Evolutionary conservation across 2,797 vertebrate genomes (phyloP).

Genomic region (Vultur gryphus): DNA sequence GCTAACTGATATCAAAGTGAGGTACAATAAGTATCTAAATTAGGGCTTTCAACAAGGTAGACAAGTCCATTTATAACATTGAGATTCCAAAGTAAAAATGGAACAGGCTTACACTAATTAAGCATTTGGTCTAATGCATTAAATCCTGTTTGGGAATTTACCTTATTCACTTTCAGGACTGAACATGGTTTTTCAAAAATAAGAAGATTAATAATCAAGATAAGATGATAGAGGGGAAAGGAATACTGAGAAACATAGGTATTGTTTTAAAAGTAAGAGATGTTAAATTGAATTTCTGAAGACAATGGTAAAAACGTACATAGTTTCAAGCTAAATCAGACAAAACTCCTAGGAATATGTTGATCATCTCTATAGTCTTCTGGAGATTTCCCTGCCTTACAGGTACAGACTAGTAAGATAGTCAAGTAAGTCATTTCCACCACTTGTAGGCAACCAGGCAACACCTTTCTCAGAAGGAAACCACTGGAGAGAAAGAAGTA

Average conservation of each 20-base stretch:
- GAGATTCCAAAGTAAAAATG: background rate
- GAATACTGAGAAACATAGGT: background rate
- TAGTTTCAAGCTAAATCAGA: background rate
- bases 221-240: background rate
- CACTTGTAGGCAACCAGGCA: background rate
- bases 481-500: background rate
- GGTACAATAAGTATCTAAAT: background rate
- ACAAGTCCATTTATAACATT: background rate
- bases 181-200: background rate
- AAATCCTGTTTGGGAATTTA: background rate
- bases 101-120: background rate
- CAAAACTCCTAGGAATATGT: background rate
- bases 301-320: background rate
- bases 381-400: background rate
- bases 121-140: background rate
- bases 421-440: background rate
- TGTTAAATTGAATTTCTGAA: background rate
- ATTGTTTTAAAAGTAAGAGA: background rate
- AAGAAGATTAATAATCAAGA: background rate
- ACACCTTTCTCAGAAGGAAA: background rate
- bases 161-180: background rate
- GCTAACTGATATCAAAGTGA: background rate
- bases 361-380: background rate
- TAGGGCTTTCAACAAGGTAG: background rate
- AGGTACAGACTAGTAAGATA: background rate